A percentile compares a stretch with the other conserved stretches of the same genome.
Evolutionary conservation across 2,797 vertebrate genomes (phyloP).

Genomic region (Melanotaenia trifasciata): DNA sequence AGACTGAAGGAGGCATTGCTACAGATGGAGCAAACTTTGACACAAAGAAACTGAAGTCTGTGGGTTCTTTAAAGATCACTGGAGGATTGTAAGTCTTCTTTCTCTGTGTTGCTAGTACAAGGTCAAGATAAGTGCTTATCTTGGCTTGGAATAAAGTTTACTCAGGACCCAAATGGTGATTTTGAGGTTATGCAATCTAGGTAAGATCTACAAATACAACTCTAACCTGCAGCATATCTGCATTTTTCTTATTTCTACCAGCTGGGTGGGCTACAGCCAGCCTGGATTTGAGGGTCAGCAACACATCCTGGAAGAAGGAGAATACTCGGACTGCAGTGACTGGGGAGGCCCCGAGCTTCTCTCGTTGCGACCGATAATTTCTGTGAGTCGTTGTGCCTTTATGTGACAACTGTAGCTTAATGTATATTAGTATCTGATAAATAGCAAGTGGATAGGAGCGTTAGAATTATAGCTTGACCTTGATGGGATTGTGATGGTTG

Average conservation of each 20-base stretch:
- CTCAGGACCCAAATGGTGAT: conserved; percentile 2
- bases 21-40: conserved; percentile 40
- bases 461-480: background rate
- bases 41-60: conserved; percentile 63
- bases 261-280: conserved; percentile 93
- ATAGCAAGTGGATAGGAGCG: background rate
- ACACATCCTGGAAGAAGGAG: conserved; percentile 93
- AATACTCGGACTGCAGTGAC: conserved; percentile 87
- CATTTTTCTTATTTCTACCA: conserved; percentile 55
- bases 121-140: background rate
- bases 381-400: conserved; percentile 82
- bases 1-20: conserved; percentile 33
- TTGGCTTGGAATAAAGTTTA: conserved; percentile 5
- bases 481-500: background rate
- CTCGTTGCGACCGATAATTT: conserved; percentile 87
- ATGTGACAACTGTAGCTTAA: background rate
- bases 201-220: background rate
- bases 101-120: background rate
- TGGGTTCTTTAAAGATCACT: conserved; percentile 90
- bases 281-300: conserved; percentile 91
- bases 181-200: conserved; percentile 19
- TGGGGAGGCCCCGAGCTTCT: conserved; percentile 89
- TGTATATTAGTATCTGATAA: background rate
- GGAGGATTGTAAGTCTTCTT: conserved; percentile 91
- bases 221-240: background rate